These are phyloP conservation scores for Platynereis dumerilii DNA, from an alignment of 2,888 invertebrate species.

Conservation along the genomic window DNA sequence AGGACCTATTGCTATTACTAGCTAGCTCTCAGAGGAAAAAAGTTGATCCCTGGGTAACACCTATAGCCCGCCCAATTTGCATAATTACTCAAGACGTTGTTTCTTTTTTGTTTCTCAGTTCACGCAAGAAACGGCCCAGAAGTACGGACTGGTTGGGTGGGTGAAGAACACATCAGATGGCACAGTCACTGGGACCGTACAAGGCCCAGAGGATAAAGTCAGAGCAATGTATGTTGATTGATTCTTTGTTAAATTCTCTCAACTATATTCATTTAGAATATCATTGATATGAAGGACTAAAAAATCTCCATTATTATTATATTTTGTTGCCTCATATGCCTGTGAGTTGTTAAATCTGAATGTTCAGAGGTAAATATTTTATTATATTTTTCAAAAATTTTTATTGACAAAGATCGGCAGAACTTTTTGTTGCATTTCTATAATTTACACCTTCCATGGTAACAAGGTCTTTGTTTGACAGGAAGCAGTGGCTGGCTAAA, in stretches of 20 bases:
- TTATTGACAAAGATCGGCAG: background rate
- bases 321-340: too few species aligned
- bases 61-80: too few species aligned
- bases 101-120: slow-evolving; percentile 68
- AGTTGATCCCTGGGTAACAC: too few species aligned
- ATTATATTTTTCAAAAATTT: background rate
- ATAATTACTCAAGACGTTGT: too few species aligned
- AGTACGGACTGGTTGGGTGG: slow-evolving; percentile 84
- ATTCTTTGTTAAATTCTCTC: too few species aligned
- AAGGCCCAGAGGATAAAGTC: slow-evolving; percentile 78
- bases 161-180: slow-evolving; percentile 88
- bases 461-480: background rate
- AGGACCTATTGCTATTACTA: too few species aligned
- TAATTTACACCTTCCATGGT: background rate
- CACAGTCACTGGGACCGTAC: slow-evolving; percentile 87
- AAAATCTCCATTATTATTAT: too few species aligned
- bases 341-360: too few species aligned
- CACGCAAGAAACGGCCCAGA: slow-evolving; percentile 79
- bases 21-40: too few species aligned
- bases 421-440: background rate
- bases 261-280: too few species aligned
- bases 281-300: too few species aligned
- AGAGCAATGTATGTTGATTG: slow-evolving; percentile 78
- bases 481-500: slow-evolving; percentile 21
- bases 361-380: too few species aligned